Conservation (phyloP, 2,113 vertebrate genomes). For the Paratilapia polleni region DNA sequence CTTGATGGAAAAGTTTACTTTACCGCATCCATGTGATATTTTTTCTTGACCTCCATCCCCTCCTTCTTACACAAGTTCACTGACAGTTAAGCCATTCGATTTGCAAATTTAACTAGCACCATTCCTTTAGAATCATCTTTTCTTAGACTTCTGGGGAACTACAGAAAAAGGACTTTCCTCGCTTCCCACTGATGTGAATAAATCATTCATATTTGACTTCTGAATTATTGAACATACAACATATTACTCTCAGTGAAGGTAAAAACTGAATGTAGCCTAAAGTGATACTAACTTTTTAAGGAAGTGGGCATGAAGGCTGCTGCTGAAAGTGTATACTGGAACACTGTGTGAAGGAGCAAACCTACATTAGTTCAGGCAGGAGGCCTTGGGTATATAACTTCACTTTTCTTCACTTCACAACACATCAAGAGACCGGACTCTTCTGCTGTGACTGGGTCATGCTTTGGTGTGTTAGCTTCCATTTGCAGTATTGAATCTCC, state of each 20-base stretch:
- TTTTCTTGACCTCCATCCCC: slow-evolving; percentile 36
- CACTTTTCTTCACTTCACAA: slow-evolving; percentile 14
- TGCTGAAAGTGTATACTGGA: slow-evolving; percentile 13
- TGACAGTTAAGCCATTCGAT: slow-evolving; percentile 36
- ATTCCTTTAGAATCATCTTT: slow-evolving; percentile 24
- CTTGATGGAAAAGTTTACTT: slow-evolving; percentile 38
- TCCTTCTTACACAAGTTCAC: slow-evolving; percentile 17
- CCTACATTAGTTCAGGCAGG: not conserved
- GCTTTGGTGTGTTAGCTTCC: slow-evolving; percentile 17
- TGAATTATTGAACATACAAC: slow-evolving; percentile 73
- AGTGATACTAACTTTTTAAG: slow-evolving; percentile 43
- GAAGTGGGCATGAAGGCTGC: slow-evolving; percentile 14
- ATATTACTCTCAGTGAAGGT: slow-evolving; percentile 66
- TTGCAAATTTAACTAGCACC: slow-evolving; percentile 11
- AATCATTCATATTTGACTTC: slow-evolving; percentile 72
- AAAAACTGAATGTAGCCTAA: slow-evolving; percentile 52
- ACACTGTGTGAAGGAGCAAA: not conserved
- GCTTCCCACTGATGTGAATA: slow-evolving; percentile 53
- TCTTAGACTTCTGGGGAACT: slow-evolving; percentile 36
- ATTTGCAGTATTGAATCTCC: slow-evolving; percentile 2
- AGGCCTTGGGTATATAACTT: not conserved
- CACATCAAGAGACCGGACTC: not conserved
- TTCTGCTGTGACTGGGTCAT: slow-evolving; percentile 25
- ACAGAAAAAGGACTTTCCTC: slow-evolving; percentile 42
- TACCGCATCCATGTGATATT: slow-evolving; percentile 3